Evolutionary conservation across 1,140 invertebrate genomes (phyloP), one percentile per base, ranked within the genome.

Genomic region (Mactra quadrangularis): DNA sequence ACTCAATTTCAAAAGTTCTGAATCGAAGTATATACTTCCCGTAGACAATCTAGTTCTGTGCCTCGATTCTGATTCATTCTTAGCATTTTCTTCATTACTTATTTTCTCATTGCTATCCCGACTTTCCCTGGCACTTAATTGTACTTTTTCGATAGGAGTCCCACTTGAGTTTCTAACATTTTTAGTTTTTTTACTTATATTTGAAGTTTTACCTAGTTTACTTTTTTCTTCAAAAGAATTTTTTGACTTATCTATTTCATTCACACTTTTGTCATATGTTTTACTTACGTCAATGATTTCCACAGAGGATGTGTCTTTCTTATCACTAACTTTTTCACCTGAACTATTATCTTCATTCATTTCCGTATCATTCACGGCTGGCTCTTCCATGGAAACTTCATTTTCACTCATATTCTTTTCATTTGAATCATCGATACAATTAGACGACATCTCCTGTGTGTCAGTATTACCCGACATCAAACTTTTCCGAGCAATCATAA

Each of bases 11-110:
- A 77, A 52, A 19, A 77, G 55, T 47, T 77, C 74, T 1, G 74
- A 77, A 31, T 77, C 74, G 64, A 77, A 77, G 29, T 47, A 62
- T 38, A 77, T 77, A 64, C 74, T 77, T 9, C 74, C 74, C 0
- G 74, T 77, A 29, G 74, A 59, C 38, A 77, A 31, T 50, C 74
- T 41, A 19, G 74, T 77, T 47, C 74, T 77, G 31, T 77, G 74
- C 31, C 31, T 50, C 11, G 33, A 38, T 2, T 25, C 35, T 66
- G 15, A 25, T 27, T 66, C 7, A 19, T 66, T 47, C 17, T n/a
- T 33, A 62, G 4, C 25, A n/a, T 62, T 62, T 41, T 66, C 62
- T 7, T 6, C 38, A 41, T 6, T 41, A 22, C 53, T 55, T 6
- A 55, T n/a, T 55, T 55, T 27, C 19, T 22, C 19, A 22, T 55